Conservation (phyloP, 2,113 vertebrate genomes). For the Camarhynchus parvulus region DNA sequence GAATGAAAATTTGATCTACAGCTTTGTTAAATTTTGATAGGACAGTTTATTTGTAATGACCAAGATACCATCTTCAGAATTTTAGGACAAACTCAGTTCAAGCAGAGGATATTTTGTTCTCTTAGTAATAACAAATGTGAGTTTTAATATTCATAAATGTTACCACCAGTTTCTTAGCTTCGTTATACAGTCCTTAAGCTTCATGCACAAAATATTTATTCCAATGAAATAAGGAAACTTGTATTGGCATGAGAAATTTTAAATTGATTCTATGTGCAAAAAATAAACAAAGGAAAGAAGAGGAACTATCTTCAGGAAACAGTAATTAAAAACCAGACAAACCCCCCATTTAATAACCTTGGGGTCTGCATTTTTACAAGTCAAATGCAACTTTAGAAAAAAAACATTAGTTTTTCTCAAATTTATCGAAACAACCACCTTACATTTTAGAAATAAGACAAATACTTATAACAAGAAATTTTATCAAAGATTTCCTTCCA, state of each 20-base stretch:
- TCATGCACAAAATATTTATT: constrained; percentile 10
- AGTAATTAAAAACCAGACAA: constrained; percentile 9
- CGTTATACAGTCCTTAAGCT: constrained; percentile 23
- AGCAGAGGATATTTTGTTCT: constrained; percentile 26
- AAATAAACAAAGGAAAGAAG: constrained; percentile 7
- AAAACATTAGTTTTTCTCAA: constrained; percentile 37
- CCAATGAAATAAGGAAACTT: constrained; percentile 11
- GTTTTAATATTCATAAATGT: constrained; percentile 40
- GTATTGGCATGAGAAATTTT: background rate
- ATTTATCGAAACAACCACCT: constrained; percentile 4
- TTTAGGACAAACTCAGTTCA: constrained; percentile 51
- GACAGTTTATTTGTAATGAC: constrained; percentile 30
- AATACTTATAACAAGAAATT: constrained; percentile 20
- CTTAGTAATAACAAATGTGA: constrained; percentile 25
- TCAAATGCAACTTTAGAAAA: constrained; percentile 32
- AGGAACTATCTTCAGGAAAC: constrained; percentile 10
- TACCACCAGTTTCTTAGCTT: constrained; percentile 41
- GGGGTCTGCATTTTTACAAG: constrained; percentile 27
- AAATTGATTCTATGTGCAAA: constrained; percentile 26
- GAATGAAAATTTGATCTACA: constrained; percentile 40
- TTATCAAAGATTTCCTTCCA: constrained; percentile 28
- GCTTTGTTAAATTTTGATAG: constrained; percentile 8
- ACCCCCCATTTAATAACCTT: background rate
- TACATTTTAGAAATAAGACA: constrained; percentile 24
- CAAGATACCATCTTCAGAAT: constrained; percentile 26